phyloP scores from a whole-genome alignment of 2,797 vertebrate species.

The Lacerta bilineata region DNA sequence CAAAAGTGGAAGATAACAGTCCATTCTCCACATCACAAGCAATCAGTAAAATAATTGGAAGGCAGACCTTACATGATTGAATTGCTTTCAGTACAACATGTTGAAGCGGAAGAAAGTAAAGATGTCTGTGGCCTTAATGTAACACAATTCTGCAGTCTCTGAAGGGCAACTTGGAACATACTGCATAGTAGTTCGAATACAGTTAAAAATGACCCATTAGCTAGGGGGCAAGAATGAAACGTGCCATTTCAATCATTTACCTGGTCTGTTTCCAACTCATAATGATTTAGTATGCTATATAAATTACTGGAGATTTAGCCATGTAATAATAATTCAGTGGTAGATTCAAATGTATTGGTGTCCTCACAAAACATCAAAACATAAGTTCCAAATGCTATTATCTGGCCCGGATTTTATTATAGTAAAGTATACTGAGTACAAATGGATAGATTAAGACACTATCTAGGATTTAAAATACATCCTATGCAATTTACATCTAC shows the following conservation, averaged over 20 bases:
- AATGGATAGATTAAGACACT: constrained; percentile 29
- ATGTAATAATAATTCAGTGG: constrained; percentile 63
- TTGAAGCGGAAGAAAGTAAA: constrained; percentile 55
- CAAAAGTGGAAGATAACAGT: constrained; percentile 54
- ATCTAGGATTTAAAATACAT: constrained; percentile 38
- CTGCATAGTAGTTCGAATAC: constrained; percentile 33
- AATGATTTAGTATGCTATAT: constrained; percentile 41
- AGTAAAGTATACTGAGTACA: constrained; percentile 54
- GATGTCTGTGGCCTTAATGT: constrained; percentile 23
- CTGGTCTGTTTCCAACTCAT: constrained; percentile 44
- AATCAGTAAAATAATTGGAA: constrained; percentile 54
- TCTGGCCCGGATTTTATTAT: constrained; percentile 52
- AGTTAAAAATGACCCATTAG: constrained; percentile 42
- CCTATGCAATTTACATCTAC: neutral
- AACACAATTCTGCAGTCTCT: constrained; percentile 38
- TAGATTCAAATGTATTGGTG: constrained; percentile 58
- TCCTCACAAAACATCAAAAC: constrained; percentile 55
- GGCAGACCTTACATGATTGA: constrained; percentile 47
- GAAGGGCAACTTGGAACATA: constrained; percentile 51
- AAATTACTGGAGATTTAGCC: constrained; percentile 60
- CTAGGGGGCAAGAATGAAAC: constrained; percentile 12
- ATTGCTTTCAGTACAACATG: constrained; percentile 41
- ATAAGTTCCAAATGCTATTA: constrained; percentile 42
- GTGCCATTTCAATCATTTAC: constrained; percentile 34
- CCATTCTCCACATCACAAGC: constrained; percentile 54